These are phyloP conservation scores for Ginglymostoma cirratum DNA, from an alignment of 2,113 vertebrate genomes.

Conservation along the genomic window DNA sequence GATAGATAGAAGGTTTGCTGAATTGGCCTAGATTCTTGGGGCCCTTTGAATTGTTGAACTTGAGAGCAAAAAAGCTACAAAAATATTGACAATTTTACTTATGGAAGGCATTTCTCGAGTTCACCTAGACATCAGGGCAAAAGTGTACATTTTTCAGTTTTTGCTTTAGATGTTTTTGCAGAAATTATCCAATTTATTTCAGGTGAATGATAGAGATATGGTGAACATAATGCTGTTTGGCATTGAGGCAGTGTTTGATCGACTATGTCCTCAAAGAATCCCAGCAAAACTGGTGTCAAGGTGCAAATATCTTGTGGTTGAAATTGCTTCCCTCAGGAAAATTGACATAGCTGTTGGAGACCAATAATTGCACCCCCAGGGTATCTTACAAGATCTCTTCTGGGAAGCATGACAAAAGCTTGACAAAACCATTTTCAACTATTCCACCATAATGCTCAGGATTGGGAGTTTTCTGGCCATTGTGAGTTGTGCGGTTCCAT, in stretches of 20 bases:
- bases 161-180: background rate
- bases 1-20: background rate
- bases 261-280: background rate
- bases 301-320: background rate
- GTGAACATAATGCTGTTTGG: background rate
- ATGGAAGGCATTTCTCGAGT: background rate
- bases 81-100: background rate
- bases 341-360: background rate
- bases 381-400: background rate
- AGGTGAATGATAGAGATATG: background rate
- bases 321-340: background rate
- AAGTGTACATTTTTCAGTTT: background rate
- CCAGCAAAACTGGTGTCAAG: background rate
- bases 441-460: background rate
- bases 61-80: background rate
- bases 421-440: background rate
- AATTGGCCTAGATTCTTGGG: background rate
- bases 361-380: background rate
- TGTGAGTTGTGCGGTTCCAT: background rate
- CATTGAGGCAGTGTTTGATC: background rate
- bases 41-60: background rate
- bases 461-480: background rate
- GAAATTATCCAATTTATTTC: background rate
- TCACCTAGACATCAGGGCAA: background rate
- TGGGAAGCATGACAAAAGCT: background rate